Evolutionary conservation across 2,113 vertebrate genomes (phyloP).

Genomic region (Indicator maculatus): DNA sequence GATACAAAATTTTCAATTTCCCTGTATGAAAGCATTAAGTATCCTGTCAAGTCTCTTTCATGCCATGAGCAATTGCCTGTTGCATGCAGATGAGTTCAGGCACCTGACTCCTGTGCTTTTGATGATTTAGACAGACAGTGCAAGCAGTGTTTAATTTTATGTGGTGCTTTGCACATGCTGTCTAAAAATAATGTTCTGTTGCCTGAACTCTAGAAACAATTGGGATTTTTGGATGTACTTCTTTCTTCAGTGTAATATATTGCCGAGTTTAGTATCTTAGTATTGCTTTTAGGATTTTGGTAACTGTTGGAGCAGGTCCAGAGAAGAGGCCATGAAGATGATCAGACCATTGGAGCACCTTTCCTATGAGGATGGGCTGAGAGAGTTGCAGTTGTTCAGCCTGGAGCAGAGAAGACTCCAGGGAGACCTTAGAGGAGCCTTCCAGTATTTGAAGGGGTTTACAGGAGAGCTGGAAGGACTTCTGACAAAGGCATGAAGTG

Average conservation of each 20-base stretch:
- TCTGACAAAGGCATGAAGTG: no score
- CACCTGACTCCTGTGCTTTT: background rate
- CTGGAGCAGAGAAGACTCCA: no score
- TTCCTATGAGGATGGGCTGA: no score
- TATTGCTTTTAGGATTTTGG: no score
- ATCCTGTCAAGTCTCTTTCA: background rate
- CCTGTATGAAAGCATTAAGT: background rate
- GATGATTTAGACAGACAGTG: background rate
- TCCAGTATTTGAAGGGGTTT: no score
- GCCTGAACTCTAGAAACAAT: background rate
- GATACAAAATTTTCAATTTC: background rate
- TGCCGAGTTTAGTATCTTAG: background rate
- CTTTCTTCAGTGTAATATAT: background rate
- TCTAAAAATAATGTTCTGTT: background rate
- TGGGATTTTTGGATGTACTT: background rate
- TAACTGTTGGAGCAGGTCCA: no score
- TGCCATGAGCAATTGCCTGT: background rate
- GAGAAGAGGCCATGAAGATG: no score
- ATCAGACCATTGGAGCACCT: no score
- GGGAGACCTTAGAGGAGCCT: no score
- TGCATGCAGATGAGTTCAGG: background rate
- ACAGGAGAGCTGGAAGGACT: no score
- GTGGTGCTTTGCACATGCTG: background rate
- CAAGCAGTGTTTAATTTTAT: background rate
- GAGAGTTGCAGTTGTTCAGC: no score